Percentiles rank a stretch among this genome's conserved stretches.
phyloP scores from a whole-genome alignment of 2,888 invertebrate species.

The Troglohyphantes excavatus region DNA sequence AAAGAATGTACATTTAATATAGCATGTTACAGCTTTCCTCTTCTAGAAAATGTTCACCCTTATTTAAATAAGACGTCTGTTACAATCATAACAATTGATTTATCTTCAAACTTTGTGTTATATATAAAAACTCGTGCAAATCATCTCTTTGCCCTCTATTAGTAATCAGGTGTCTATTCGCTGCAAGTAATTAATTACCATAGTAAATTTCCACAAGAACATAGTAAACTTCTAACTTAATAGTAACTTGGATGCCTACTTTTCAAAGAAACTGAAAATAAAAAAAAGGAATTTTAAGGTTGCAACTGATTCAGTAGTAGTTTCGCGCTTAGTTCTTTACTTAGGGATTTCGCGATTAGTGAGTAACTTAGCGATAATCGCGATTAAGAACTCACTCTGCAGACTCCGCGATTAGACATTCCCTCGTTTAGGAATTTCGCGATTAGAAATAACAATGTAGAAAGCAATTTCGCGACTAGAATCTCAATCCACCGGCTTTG shows the following conservation, averaged over 20 bases:
- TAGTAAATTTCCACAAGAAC: background rate
- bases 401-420: conserved; percentile 64
- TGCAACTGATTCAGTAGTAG: conserved; percentile 41
- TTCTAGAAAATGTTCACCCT: background rate
- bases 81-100: background rate
- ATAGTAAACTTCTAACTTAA: conserved; percentile 10
- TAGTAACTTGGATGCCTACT: background rate
- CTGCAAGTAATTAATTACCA: background rate
- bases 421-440: conserved; percentile 51
- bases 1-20: conserved; percentile 25
- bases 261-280: conserved; percentile 1
- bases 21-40: conserved; percentile 10
- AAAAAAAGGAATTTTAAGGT: conserved; percentile 31
- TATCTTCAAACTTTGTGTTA: background rate
- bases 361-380: conserved; percentile 66
- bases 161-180: background rate
- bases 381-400: conserved; percentile 58
- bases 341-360: conserved; percentile 63
- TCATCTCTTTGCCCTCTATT: conserved; percentile 11
- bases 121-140: conserved; percentile 3
- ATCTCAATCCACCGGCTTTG: conserved; percentile 9
- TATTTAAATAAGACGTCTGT: conserved; percentile 6
- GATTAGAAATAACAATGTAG: conserved; percentile 54
- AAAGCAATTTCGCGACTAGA: conserved; percentile 58
- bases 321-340: conserved; percentile 58